Conservation (phyloP, 1,140 invertebrate genomes). For the Brachionus asplanchnoidis region DNA sequence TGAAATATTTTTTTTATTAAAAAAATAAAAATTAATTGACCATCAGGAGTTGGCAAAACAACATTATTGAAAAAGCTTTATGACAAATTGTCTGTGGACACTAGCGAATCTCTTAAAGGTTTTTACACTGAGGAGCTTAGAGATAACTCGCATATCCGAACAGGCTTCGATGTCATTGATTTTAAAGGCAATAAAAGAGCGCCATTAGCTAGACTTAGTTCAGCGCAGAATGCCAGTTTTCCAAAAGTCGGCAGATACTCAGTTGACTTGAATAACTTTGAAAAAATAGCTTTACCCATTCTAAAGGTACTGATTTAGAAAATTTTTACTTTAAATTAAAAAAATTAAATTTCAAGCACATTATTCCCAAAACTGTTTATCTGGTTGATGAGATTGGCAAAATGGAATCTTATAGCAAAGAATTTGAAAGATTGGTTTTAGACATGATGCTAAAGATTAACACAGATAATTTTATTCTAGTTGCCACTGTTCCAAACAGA, state of each 20-base stretch:
- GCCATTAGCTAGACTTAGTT: not conserved
- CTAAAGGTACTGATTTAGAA: not conserved
- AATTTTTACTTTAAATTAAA: not conserved
- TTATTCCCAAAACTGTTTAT: not conserved
- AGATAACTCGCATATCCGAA: not conserved
- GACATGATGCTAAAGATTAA: not conserved
- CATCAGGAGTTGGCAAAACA: constrained; percentile 20
- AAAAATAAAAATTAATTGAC: not conserved
- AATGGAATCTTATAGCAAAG: constrained; percentile 29
- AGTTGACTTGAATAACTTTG: constrained; percentile 17
- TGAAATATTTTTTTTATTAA: not conserved
- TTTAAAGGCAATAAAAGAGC: not conserved
- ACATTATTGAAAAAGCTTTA: not conserved
- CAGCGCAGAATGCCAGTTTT: not conserved
- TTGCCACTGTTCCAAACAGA: constrained; percentile 18
- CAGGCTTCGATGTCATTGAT: constrained; percentile 37
- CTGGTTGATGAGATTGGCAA: constrained; percentile 29
- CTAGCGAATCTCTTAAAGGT: not conserved
- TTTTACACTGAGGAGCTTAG: constrained; percentile 37
- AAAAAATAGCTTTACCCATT: constrained; percentile 1
- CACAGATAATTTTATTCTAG: constrained; percentile 6
- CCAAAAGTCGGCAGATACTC: constrained; percentile 17
- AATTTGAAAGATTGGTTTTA: constrained; percentile 17
- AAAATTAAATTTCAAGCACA: not conserved
- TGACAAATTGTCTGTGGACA: not conserved